These are phyloP conservation scores for Tuta absoluta DNA, from an alignment of 2,888 invertebrate genomes.

Conservation along the genomic window DNA sequence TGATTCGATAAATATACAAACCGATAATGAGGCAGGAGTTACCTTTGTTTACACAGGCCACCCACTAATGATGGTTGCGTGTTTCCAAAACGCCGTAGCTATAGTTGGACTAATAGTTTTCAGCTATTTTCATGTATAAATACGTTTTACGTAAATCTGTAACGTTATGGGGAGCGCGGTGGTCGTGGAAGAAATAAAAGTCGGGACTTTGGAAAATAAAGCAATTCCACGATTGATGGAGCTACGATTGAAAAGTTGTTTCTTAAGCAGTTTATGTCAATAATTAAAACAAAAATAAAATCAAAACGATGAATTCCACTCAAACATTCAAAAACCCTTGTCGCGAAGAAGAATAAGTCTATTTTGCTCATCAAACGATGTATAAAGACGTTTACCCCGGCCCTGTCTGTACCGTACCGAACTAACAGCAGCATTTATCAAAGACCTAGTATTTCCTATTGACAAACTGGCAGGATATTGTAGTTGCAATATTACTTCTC, in stretches of 20 bases:
- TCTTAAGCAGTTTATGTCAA: not conserved
- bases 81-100: slow-evolving; percentile 21
- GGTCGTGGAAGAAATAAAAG: not conserved
- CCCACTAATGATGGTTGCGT: slow-evolving; percentile 47
- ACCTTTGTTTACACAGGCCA: slow-evolving; percentile 38
- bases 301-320: no score
- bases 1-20: slow-evolving; percentile 8
- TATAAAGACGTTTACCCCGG: not conserved
- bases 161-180: not conserved
- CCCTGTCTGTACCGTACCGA: not conserved
- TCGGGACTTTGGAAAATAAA: not conserved
- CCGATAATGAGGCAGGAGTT: slow-evolving; percentile 41
- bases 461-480: slow-evolving; percentile 32
- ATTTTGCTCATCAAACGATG: no score
- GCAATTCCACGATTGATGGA: not conserved
- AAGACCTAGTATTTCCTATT: not conserved
- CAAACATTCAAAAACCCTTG: no score
- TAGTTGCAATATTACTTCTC: slow-evolving; percentile 44
- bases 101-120: slow-evolving; percentile 6
- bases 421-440: not conserved
- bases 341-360: no score
- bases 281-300: not conserved
- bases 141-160: slow-evolving; percentile 12
- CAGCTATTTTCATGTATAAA: slow-evolving; percentile 17
- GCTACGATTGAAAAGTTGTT: slow-evolving; percentile 5